Base-by-base conservation (phyloP, 2,797 vertebrate species). In the Sardinella longiceps region DNA sequence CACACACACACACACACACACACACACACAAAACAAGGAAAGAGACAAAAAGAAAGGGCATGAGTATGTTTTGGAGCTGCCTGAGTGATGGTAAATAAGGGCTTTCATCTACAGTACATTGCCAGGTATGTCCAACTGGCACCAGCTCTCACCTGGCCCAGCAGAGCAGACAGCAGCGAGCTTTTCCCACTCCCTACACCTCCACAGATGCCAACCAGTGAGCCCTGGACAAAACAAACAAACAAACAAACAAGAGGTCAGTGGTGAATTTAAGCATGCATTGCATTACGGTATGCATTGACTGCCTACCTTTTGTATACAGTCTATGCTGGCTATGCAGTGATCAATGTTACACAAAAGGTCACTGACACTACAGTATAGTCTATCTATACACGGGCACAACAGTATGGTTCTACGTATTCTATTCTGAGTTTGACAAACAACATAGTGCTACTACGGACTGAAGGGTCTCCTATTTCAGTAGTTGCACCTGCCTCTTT, bases 181-280 rank as follows among this genome's bases (percentile, higher is more conserved):
- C 93, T 96, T 88, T 96, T 96, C 77, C 96, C 96, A 28, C 94
- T 95, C 7, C 95, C 95, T 0, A 96, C 94, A 82, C 94, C 89
- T 66, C 96, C 96, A 89, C 96, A 96, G 87, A 96, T 94, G 50
- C 96, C 96, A 81, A 96, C 91, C 88, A 96, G 88, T 14, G 93
- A 88, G 58, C 96, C 95, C 95, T 97, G 84, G 1, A 82, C 81
- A 86, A 77, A 23, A 83, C 11, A 80, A 80, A 80, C 86, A 82
- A 83, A 39, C 85, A 45, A n/a, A 25, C 11, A 30, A 28, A 33
- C 28, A 14, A 70, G 2, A 39, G 66, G 66, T 37, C 63, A 15
- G 2, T 70, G 11, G 3, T 33, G 66, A 37, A 12, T 33, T 33
- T 5, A 70, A 33, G 63, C 28, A 70, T 70, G 23, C n/a, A n/a